These are phyloP conservation scores for Tetragnatha versicolor DNA, from an alignment of 1,140 invertebrate genomes.

Conservation along the genomic window DNA sequence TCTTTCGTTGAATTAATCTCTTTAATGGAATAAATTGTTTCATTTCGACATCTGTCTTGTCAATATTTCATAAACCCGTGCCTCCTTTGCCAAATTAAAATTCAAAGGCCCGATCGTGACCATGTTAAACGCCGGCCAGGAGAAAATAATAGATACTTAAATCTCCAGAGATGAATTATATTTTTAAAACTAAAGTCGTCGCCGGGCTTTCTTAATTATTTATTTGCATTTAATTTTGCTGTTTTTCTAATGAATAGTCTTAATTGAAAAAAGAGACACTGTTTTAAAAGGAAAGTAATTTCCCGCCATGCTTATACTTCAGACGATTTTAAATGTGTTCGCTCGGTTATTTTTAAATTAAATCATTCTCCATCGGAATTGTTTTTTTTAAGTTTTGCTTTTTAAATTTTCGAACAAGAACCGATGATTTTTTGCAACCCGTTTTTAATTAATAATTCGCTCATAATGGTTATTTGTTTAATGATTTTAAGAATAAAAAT, in stretches of 20 bases:
- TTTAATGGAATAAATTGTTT: no score
- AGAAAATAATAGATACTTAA: slow-evolving; percentile 22
- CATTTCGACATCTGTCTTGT: no score
- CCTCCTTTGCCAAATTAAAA: no score
- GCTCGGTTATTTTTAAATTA: background rate
- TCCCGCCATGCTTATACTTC: background rate
- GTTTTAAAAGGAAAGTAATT: slow-evolving; percentile 27
- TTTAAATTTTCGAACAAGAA: slow-evolving; percentile 10
- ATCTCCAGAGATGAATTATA: slow-evolving; percentile 16
- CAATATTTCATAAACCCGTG: no score
- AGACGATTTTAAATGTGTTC: background rate
- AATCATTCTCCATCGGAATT: slow-evolving; percentile 8
- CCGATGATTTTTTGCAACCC: background rate
- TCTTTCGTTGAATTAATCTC: no score
- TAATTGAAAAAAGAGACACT: slow-evolving; percentile 26
- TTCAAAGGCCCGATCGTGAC: no score
- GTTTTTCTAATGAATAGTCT: slow-evolving; percentile 21
- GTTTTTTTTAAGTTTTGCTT: slow-evolving; percentile 13
- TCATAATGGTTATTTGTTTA: slow-evolving; percentile 40
- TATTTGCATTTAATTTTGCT: background rate
- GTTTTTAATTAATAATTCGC: slow-evolving; percentile 47
- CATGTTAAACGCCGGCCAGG: no score
- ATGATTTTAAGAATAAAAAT: slow-evolving; percentile 24
- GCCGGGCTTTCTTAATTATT: background rate
- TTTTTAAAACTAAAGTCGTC: slow-evolving; percentile 13